A percentile compares a stretch with the other conserved stretches of the same genome.
These are phyloP conservation scores for Anguilla obscura DNA, from an alignment of 2,797 vertebrate genomes.

Conservation along the genomic window DNA sequence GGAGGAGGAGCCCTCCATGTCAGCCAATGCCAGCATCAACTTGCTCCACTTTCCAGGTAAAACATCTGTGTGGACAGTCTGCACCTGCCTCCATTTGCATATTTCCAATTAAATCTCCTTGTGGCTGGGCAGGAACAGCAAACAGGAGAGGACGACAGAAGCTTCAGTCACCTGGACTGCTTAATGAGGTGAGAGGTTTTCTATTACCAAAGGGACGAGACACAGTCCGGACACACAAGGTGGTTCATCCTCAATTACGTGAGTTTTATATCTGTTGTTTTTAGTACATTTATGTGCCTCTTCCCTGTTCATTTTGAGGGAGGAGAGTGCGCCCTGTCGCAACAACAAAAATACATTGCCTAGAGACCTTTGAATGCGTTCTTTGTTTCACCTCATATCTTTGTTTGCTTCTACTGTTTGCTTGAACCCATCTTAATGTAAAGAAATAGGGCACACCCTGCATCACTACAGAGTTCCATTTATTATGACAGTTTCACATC, in stretches of 20 bases:
- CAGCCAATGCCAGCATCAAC: slow-evolving; percentile 28
- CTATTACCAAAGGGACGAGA: slow-evolving; percentile 18
- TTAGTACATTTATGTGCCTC: neutral
- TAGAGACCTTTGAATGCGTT: neutral
- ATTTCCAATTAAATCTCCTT: slow-evolving; percentile 44
- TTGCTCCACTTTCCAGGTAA: slow-evolving; percentile 32
- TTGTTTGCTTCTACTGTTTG: neutral
- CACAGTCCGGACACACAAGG: slow-evolving; percentile 12
- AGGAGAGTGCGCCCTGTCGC: no score
- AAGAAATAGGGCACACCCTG: neutral
- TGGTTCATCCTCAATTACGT: slow-evolving; percentile 24
- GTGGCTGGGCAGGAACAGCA: slow-evolving; percentile 34
- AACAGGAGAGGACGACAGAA: slow-evolving; percentile 37
- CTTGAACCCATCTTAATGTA: neutral
- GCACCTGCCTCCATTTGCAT: slow-evolving; percentile 40
- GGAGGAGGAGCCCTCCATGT: neutral
- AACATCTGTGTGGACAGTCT: slow-evolving; percentile 38
- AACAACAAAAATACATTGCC: neutral
- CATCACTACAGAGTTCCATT: neutral
- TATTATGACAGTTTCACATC: neutral
- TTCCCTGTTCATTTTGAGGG: neutral
- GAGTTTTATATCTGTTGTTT: slow-evolving; percentile 5
- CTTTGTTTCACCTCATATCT: neutral
- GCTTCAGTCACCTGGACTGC: slow-evolving; percentile 34
- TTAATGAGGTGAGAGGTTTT: slow-evolving; percentile 36